phyloP scores from a whole-genome alignment of 2,888 invertebrate species.

The Chymomyza amoena region DNA sequence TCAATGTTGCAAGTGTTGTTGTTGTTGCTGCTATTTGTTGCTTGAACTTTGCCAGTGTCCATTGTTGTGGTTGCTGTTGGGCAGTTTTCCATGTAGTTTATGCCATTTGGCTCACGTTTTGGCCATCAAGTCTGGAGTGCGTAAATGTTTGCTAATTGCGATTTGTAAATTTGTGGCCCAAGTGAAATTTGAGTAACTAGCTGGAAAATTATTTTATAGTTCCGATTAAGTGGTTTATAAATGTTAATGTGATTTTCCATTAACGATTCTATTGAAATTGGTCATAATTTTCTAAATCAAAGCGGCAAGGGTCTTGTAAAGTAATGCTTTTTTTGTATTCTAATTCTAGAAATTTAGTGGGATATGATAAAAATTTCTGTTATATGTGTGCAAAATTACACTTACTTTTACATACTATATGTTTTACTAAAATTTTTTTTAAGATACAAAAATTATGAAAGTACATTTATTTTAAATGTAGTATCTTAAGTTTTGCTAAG shows the following conservation, averaged over 20 bases:
- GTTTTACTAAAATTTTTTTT: too few species aligned
- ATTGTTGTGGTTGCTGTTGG: constrained; percentile 23
- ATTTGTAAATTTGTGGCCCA: constrained; percentile 40
- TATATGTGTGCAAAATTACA: too few species aligned
- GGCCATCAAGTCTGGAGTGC: constrained; percentile 9
- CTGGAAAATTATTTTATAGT: not conserved
- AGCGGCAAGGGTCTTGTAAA: not conserved
- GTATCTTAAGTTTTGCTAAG: too few species aligned
- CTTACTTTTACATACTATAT: too few species aligned
- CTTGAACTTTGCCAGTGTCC: constrained; percentile 29
- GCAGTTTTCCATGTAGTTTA: constrained; percentile 39
- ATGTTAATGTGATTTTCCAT: not conserved
- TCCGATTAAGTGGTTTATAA: not conserved
- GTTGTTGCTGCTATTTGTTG: constrained; percentile 14
- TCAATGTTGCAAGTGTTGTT: constrained; percentile 12
- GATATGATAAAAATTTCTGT: too few species aligned
- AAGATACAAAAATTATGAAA: too few species aligned
- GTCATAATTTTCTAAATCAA: not conserved
- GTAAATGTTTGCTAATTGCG: constrained; percentile 69
- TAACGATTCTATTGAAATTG: too few species aligned
- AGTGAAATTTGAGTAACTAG: not conserved
- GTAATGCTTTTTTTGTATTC: not conserved
- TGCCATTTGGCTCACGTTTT: constrained; percentile 29
- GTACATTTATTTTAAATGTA: too few species aligned
- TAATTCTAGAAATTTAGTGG: too few species aligned